phyloP scores from a whole-genome alignment of 2,113 vertebrate genomes.

The Aegotheles bennettii region DNA sequence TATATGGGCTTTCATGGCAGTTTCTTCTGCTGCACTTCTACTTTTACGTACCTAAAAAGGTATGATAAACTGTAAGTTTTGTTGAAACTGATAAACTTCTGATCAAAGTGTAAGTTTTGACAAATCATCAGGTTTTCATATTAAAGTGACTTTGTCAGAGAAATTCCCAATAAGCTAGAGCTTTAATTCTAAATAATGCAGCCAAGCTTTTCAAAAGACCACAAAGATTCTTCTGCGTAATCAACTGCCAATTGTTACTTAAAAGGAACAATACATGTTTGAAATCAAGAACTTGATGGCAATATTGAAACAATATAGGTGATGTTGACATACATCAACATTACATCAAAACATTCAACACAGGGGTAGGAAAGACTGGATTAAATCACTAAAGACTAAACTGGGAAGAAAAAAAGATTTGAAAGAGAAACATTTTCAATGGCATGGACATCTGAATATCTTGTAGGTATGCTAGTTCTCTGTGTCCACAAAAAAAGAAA shows the following conservation, averaged over 20 bases:
- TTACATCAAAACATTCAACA: neutral
- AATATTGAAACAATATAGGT: neutral
- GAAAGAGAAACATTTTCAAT: neutral
- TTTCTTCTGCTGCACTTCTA: neutral
- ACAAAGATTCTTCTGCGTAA: neutral
- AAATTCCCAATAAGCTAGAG: neutral
- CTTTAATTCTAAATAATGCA: neutral
- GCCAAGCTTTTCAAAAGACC: neutral
- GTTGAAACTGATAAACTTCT: neutral
- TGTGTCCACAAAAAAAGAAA: neutral
- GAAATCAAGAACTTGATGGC: neutral
- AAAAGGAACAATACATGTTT: neutral
- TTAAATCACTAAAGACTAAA: neutral
- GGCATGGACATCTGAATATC: neutral
- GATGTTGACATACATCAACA: neutral
- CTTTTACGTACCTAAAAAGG: neutral
- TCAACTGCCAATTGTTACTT: neutral
- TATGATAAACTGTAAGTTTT: neutral
- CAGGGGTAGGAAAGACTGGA: neutral
- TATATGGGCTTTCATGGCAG: neutral
- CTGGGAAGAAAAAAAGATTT: neutral
- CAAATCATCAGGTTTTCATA: neutral
- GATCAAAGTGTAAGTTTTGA: neutral
- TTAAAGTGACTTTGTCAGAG: neutral
- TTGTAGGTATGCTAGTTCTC: neutral